phyloP scores from a whole-genome alignment of 2,888 invertebrate genomes.

The Candidula unifasciata region DNA sequence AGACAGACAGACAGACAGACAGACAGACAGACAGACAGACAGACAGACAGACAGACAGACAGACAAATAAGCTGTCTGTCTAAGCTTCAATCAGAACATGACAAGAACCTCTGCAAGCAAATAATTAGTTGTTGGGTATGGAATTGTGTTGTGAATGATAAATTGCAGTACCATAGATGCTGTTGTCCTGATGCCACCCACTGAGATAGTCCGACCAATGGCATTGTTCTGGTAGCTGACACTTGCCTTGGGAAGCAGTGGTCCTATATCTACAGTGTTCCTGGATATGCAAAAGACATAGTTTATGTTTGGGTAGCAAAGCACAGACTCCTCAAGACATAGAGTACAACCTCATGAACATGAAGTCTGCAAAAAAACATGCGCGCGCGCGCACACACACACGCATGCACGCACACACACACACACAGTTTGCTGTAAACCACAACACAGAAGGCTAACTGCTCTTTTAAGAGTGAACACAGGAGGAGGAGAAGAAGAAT shows the following conservation, averaged over 20 bases:
- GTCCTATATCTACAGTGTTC: constrained; percentile 30
- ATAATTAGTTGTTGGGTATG: background rate
- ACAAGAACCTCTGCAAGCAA: background rate
- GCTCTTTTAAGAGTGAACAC: too few relatives aligned
- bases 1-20: too few relatives aligned
- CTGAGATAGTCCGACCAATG: constrained; percentile 41
- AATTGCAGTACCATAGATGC: constrained; percentile 42
- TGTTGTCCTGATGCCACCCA: constrained; percentile 49
- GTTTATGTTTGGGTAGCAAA: background rate
- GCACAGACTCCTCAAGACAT: background rate
- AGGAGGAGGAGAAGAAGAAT: too few relatives aligned
- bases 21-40: too few relatives aligned
- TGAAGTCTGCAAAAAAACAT: too few relatives aligned
- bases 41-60: too few relatives aligned
- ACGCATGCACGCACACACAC: too few relatives aligned
- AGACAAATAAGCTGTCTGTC: too few relatives aligned
- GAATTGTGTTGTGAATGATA: background rate
- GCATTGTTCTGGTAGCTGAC: constrained; percentile 44
- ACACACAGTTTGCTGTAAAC: too few relatives aligned
- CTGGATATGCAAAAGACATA: constrained; percentile 5
- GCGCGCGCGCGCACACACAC: too few relatives aligned
- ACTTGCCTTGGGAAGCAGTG: constrained; percentile 15
- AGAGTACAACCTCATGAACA: too few relatives aligned
- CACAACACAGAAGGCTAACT: too few relatives aligned
- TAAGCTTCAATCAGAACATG: background rate